Evolutionary conservation across 1,140 invertebrate genomes (phyloP), one percentile per base, ranked within the genome.

Genomic region (Heterodera carotae): DNA sequence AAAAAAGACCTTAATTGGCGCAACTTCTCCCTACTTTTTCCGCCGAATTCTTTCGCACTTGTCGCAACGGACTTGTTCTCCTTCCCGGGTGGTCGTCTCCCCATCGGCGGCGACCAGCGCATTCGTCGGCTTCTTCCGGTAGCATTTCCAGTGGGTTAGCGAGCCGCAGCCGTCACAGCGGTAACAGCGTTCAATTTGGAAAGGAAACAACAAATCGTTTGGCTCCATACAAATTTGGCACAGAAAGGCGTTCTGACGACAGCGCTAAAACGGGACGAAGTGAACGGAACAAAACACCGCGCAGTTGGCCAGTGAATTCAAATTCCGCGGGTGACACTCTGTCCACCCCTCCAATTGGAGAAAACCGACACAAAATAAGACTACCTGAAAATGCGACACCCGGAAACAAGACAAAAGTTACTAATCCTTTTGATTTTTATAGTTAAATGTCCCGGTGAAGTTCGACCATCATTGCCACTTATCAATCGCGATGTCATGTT

Each of bases 131-230:
- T 27, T 34, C 22, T 66, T 66, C 18, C 56, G 31, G n/a, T 83
- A 74, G 31, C 82, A 83, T 62, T 83, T 79, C 29, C 39, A 31
- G 27, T 84, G 81, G 25, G 29, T 53, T 2, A 84, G 43, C 18
- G 34, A 59, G 15, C 80, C 76, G 43, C 81, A 84, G 22, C 62
- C 66, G 36, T 76, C 75, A 29, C 82, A 84, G 67, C 78, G 72
- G 68, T 80, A 81, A n/a, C 76, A 72, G 36, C 70, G 64, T 25
- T 83, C 77, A 29, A 86, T 25, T 82, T 84, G 83, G 36, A 85
- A 84, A 10, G 83, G 83, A 67, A 86, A 84, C 4, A 85, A 33
- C 22, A 84, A 34, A 22, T 76, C 70, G 27, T 79, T 70, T 25
- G 75, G 56, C 39, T 75, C 56, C n/a, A 76, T 69, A 56, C 83